Percentiles rank a stretch among this genome's conserved stretches.
These are phyloP conservation scores for Orestias chungarensis DNA, from an alignment of 2,797 vertebrate genomes.

Conservation along the genomic window DNA sequence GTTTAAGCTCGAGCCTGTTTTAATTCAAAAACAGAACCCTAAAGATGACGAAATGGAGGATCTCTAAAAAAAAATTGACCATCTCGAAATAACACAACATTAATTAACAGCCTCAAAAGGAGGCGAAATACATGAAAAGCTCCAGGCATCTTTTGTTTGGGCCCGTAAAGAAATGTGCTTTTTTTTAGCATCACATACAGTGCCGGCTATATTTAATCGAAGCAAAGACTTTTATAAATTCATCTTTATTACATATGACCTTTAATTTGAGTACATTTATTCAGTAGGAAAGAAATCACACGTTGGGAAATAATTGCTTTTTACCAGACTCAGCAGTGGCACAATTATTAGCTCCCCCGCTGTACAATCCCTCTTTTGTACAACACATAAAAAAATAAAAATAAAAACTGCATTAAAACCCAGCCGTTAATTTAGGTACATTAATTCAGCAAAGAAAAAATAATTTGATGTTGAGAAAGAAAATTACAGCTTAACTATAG, in stretches of 20 bases:
- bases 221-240: neutral
- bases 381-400: neutral
- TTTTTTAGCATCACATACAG: neutral
- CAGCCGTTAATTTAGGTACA: neutral
- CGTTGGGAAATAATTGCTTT: neutral
- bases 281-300: neutral
- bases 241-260: neutral
- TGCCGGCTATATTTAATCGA: neutral
- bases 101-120: neutral
- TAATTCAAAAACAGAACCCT: neutral
- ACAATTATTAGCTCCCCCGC: neutral
- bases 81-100: neutral
- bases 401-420: neutral
- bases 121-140: neutral
- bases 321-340: neutral
- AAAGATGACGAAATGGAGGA: neutral
- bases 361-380: neutral
- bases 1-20: neutral
- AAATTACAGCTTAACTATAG: neutral
- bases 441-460: neutral
- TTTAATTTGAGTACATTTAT: slow-evolving; percentile 2
- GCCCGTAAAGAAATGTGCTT: neutral
- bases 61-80: neutral
- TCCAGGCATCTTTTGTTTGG: neutral
- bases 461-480: neutral